Evolutionary conservation across 2,888 invertebrate species (phyloP), one percentile per base, ranked within the genome.

Genomic region (Dorcus hopei): DNA sequence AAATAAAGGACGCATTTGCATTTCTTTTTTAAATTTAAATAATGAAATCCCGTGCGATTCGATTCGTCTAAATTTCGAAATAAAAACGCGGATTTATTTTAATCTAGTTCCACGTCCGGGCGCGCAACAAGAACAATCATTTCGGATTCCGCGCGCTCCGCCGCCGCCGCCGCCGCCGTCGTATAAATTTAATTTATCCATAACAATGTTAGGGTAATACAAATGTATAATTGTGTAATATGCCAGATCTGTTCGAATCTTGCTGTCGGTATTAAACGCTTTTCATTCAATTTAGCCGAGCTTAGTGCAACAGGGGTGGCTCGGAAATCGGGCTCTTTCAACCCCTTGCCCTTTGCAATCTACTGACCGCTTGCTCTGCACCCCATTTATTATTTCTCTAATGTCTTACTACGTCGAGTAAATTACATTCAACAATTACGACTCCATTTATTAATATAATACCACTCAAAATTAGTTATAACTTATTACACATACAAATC

Each of bases 221-320:
- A 66, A 67, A 68, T 70, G 69, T 71, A 68, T 70, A 70, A 70
- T 66, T 69, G 65, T 66, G 69, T 71, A 72, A 71, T 72, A 70
- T 72, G 65, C 68, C 61, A 65, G 67, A 68, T 66, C 67, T 65
- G 61, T 63, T 66, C 67, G 67, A 71, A 71, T 72, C 72, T 72
- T 71, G 67, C 68, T 70, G 64, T 65, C 61, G 67, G 73, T 61
- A 73, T 74, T 74, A 74, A 72, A 71, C 65, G 73, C 70, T 74
- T 74, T 70, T 71, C 71, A 74, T 73, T 74, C 73, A 74, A 74
- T 73, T 74, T 72, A 68, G 69, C 68, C 66, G 68, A 72, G 74
- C 70, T 74, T 74, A 73, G 67, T 65, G 69, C 70, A 68, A 69
- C 70, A 71, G 68, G 68, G 70, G 70, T 66, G 65, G 67, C 65